phyloP scores from a whole-genome alignment of 2,113 vertebrate species.

The Sclerurus mexicanus region DNA sequence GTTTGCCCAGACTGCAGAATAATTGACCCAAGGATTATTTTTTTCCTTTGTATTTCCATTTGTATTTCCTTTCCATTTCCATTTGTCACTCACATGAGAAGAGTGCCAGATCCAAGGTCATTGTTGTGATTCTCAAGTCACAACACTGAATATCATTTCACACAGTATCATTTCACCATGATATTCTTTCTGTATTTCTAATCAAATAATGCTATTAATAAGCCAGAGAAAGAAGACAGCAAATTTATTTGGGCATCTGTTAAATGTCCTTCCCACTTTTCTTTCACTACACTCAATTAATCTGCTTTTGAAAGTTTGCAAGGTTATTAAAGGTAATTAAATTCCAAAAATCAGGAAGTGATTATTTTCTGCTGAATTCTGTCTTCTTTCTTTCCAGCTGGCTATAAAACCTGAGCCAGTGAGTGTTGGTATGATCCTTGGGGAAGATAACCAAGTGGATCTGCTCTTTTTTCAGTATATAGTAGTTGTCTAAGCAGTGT shows the following conservation, averaged over 20 bases:
- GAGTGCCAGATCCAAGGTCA: neutral
- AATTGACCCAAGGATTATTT: neutral
- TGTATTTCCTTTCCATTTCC: neutral
- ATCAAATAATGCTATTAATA: neutral
- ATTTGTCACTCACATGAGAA: neutral
- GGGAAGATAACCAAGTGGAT: neutral
- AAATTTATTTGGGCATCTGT: neutral
- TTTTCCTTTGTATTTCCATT: neutral
- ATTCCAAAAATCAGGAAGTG: neutral
- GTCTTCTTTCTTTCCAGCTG: neutral
- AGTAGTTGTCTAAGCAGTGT: neutral
- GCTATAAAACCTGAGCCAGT: neutral
- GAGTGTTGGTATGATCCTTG: neutral
- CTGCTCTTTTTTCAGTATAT: neutral
- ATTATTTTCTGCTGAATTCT: neutral
- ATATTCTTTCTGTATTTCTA: neutral
- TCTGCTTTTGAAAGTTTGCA: neutral
- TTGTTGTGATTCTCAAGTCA: neutral
- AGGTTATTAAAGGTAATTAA: neutral
- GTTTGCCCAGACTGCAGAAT: neutral
- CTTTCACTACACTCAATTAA: neutral
- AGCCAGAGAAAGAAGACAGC: neutral
- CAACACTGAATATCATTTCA: neutral
- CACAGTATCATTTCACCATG: neutral
- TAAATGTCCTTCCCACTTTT: neutral